A percentile compares a stretch with the other conserved stretches of the same genome.
Evolutionary conservation across 2,888 invertebrate species (phyloP).

Genomic region (Listrodromus nycthemerus): DNA sequence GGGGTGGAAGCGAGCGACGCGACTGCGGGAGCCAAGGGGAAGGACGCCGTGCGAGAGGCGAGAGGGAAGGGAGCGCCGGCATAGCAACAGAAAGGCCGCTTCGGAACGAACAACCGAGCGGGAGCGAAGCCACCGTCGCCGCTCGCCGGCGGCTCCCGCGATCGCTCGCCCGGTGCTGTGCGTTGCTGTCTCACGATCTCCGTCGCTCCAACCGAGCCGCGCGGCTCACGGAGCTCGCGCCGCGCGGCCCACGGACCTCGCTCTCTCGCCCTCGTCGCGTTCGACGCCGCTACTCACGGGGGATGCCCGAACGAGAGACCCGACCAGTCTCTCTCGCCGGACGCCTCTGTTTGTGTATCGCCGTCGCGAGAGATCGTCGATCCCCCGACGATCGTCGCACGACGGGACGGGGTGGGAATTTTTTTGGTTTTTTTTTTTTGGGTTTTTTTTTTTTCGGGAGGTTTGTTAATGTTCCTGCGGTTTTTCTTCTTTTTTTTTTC

Average conservation of each 20-base stretch:
- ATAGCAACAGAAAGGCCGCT: constrained; percentile 84
- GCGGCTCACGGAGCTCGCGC: too few relatives aligned
- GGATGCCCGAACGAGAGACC: constrained; percentile 57
- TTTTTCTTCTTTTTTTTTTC: too few relatives aligned
- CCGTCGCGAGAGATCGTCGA: neutral
- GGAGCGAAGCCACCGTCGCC: constrained; percentile 67
- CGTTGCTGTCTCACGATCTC: neutral
- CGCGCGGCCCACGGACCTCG: too few relatives aligned
- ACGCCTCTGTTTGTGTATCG: constrained; percentile 56
- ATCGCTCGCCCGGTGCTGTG: constrained; percentile 5
- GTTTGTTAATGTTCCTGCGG: too few relatives aligned
- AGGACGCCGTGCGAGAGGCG: constrained; percentile 69
- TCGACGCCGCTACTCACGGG: constrained; percentile 56
- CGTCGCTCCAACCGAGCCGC: constrained; percentile 4
- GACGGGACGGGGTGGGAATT: too few relatives aligned
- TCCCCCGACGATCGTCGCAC: constrained; percentile 26
- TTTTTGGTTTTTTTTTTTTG: too few relatives aligned
- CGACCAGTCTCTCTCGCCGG: constrained; percentile 41
- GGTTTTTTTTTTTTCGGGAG: too few relatives aligned
- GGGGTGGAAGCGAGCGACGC: constrained; percentile 52
- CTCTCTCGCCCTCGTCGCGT: constrained; percentile 50
- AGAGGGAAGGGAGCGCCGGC: constrained; percentile 78
- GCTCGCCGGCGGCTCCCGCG: constrained; percentile 44
- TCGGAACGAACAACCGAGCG: constrained; percentile 79
- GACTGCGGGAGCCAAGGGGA: constrained; percentile 57